Conservation (phyloP, 2,888 invertebrate genomes). For the Ptilodon capucinus region DNA sequence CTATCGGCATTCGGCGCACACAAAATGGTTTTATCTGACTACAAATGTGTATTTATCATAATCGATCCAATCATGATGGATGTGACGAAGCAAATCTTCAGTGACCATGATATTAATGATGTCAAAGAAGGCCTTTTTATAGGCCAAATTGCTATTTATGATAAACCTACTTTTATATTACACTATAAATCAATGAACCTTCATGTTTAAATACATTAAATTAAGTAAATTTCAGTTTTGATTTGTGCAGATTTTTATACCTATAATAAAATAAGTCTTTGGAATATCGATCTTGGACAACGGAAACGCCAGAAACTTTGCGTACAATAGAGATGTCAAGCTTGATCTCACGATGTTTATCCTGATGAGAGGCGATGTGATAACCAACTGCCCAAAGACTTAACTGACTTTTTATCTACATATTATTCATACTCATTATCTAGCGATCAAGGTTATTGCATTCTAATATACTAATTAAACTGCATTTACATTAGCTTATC, state of each 20-base stretch:
- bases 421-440: background rate
- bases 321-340: background rate
- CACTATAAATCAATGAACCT: too few species aligned
- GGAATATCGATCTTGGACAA: too few species aligned
- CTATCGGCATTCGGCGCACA: background rate
- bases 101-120: constrained; percentile 4
- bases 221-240: too few species aligned
- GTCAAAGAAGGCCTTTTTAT: constrained; percentile 6
- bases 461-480: background rate
- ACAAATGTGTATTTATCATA: background rate
- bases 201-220: too few species aligned
- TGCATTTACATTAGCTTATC: constrained; percentile 14
- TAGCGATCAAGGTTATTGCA: background rate
- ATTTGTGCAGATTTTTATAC: too few species aligned
- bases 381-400: too few species aligned
- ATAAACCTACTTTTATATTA: too few species aligned
- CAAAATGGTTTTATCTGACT: background rate
- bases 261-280: too few species aligned
- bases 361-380: too few species aligned
- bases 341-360: too few species aligned
- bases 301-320: too few species aligned
- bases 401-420: background rate
- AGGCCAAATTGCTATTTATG: constrained; percentile 1
- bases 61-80: background rate
- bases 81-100: constrained; percentile 2